phyloP scores from a whole-genome alignment of 2,888 invertebrate genomes.

The Stenotaenia linearis region DNA sequence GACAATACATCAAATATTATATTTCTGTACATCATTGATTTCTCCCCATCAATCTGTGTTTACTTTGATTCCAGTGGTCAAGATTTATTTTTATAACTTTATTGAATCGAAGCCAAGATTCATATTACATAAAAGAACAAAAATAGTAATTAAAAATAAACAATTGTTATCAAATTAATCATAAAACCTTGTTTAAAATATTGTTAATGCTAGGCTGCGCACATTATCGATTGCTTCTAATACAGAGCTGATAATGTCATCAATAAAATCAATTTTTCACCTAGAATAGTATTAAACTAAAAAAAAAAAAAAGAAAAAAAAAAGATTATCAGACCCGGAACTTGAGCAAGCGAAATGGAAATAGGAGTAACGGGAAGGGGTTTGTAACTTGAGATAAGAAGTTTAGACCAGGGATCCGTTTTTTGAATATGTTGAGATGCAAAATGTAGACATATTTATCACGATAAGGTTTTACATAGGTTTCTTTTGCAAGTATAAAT shows the following conservation, averaged over 20 bases:
- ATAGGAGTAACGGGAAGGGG: not conserved
- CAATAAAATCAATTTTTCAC: slow-evolving; percentile 10
- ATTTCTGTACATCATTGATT: not conserved
- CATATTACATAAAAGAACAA: not conserved
- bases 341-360: not conserved
- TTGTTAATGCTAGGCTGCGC: not conserved
- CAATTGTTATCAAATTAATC: not conserved
- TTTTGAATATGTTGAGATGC: not conserved
- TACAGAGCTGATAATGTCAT: slow-evolving; percentile 18
- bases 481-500: not conserved
- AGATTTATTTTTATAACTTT: not conserved
- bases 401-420: not conserved
- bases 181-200: not conserved
- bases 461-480: not conserved
- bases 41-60: not conserved
- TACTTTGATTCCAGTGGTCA: not conserved
- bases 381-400: not conserved
- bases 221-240: not conserved
- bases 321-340: not conserved
- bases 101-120: not conserved
- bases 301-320: not conserved
- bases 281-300: not conserved
- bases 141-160: not conserved
- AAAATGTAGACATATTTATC: not conserved
- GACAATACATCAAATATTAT: not conserved